Conservation (phyloP, 2,888 invertebrate species). For the Emesis russula region DNA sequence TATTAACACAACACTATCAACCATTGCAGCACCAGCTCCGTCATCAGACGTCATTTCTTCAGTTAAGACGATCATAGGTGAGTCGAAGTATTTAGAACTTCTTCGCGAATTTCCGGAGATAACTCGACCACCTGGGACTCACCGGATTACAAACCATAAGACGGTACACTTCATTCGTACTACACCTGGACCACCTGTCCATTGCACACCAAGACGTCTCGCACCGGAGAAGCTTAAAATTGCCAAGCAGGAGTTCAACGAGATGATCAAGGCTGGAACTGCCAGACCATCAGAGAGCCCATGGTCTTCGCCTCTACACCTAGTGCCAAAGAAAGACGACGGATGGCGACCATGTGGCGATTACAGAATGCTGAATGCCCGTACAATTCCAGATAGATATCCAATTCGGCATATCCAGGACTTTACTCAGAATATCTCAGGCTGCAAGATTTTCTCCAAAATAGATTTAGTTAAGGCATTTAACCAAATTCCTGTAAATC, state of each 20-base stretch:
- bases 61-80: too few relatives aligned
- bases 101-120: too few relatives aligned
- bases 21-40: not conserved
- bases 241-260: not conserved
- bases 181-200: constrained; percentile 60
- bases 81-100: too few relatives aligned
- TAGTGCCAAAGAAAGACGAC: constrained; percentile 43
- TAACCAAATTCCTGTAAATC: constrained; percentile 90
- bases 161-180: constrained; percentile 41
- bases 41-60: not conserved
- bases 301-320: constrained; percentile 73
- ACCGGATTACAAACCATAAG: not conserved
- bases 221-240: constrained; percentile 49
- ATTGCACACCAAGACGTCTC: constrained; percentile 58
- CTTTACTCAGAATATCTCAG: constrained; percentile 18
- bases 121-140: too few relatives aligned
- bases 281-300: constrained; percentile 40
- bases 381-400: constrained; percentile 85
- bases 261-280: constrained; percentile 44
- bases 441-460: not conserved
- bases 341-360: constrained; percentile 89
- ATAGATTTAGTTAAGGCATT: constrained; percentile 86
- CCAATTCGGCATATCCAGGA: constrained; percentile 87
- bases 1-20: constrained; percentile 46
- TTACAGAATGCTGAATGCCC: constrained; percentile 88